A percentile compares a stretch with the other conserved stretches of the same genome.
Conservation (phyloP, 35 echinoderm and acorn worm genomes). For the Stichopus chloronotus region DNA sequence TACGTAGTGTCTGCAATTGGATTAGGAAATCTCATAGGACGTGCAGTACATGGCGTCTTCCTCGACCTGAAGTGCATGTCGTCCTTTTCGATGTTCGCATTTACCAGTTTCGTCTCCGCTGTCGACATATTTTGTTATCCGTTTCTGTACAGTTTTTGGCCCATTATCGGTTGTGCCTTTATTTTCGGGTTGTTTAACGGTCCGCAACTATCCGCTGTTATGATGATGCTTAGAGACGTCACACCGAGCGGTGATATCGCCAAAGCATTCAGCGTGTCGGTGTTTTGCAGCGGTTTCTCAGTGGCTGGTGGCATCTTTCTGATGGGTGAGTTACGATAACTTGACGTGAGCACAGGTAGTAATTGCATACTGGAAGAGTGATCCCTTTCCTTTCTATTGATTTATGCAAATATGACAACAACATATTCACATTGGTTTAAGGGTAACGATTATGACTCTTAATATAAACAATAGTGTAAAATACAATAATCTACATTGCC, state of each 20-base stretch:
- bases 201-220: neutral
- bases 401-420: too few relatives aligned
- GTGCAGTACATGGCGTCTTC: neutral
- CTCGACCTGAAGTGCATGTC: neutral
- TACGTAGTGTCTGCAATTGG: slow-evolving; percentile 15
- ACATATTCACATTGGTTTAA: too few relatives aligned
- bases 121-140: neutral
- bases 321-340: slow-evolving; percentile 13
- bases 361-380: too few relatives aligned
- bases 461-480: neutral
- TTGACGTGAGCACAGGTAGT: too few relatives aligned
- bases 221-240: neutral
- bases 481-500: neutral
- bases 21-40: neutral
- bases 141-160: neutral
- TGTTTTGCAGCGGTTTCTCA: neutral
- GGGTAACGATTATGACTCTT: too few relatives aligned
- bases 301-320: neutral
- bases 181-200: slow-evolving; percentile 4
- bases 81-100: neutral
- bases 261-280: neutral
- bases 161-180: neutral
- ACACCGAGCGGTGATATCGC: neutral
- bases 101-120: neutral
- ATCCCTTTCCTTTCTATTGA: too few relatives aligned